phyloP scores from a whole-genome alignment of 2,888 invertebrate species.

The Apamea epomidion region DNA sequence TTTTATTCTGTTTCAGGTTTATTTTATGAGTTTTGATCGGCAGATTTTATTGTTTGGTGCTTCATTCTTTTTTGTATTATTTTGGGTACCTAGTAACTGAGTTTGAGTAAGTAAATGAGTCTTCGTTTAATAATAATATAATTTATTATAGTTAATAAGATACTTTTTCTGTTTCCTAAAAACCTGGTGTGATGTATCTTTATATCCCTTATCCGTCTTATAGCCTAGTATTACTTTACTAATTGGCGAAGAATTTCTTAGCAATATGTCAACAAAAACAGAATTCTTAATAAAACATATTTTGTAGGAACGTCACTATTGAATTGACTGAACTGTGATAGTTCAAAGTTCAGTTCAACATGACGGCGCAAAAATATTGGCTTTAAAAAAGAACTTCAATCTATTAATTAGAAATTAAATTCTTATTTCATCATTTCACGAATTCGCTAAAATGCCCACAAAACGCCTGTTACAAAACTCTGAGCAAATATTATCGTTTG shows the following conservation, averaged over 20 bases:
- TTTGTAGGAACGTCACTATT: slow-evolving; percentile 12
- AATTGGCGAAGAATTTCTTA: slow-evolving; percentile 10
- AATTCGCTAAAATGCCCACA: background rate
- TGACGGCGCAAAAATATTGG: background rate
- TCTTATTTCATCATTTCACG: background rate
- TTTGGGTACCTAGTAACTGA: background rate
- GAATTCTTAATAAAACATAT: slow-evolving; percentile 10
- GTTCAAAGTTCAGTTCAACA: background rate
- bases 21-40: slow-evolving; percentile 36
- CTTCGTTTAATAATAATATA: no score
- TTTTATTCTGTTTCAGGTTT: slow-evolving; percentile 48
- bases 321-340: background rate
- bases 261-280: slow-evolving; percentile 33
- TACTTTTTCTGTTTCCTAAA: background rate
- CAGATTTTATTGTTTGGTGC: slow-evolving; percentile 23
- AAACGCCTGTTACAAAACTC: slow-evolving; percentile 59
- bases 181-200: background rate
- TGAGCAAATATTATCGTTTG: slow-evolving; percentile 55
- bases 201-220: no score
- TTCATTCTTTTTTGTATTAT: background rate
- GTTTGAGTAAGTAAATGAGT: background rate
- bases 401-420: background rate
- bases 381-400: background rate
- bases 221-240: background rate
- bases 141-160: background rate